Base-by-base conservation (phyloP, 2,888 invertebrate species). In the Aphrophora alni region DNA sequence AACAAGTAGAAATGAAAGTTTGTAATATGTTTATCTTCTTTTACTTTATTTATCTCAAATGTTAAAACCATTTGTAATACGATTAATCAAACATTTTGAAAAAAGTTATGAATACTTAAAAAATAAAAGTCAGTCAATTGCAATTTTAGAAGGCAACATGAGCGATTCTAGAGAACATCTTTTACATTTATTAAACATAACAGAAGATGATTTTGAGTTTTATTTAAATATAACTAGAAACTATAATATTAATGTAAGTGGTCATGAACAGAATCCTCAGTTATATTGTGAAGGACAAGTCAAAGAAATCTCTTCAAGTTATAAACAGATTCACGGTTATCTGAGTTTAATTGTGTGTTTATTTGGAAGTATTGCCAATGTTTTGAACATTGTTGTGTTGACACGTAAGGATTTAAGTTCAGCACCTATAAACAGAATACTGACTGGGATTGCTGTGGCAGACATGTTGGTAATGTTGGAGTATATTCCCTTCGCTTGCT, bases 301-400 rank as follows among this genome's bases (percentile, higher is more conserved):
- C 8, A 73, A 73, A 12, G 59, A 74, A 74, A 69, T 79, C 1
- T 89, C 93, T 24, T 87, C 90, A 0, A 90, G 90, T 0, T 96
- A 96, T 88, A 87, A 88, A 3, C 91, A 92, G 83, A 89, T 92
- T 82, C 97, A 98, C 87, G 96, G 96, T 82, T 96, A 95, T 87
- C 91, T 95, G 83, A 94, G 96, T 77, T 90, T 97, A 17, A 89
- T 94, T 85, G 95, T 97, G 14, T 97, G 97, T 87, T 88, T 95
- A 83, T 95, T 97, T 87, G 97, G 97, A 17, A 95, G 94, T 21
- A 90, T 97, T n/a, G n/a, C n/a, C n/a, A n/a, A n/a, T n/a, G n/a
- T n/a, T n/a, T n/a, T n/a, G n/a, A n/a, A n/a, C n/a, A 94, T 97
- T 81, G 93, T 95, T 1, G 96, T 97, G 0, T 89, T 98, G 83